These are phyloP conservation scores for Telmatochromis sp. DNA, from an alignment of 2,113 vertebrate genomes.

Conservation along the genomic window DNA sequence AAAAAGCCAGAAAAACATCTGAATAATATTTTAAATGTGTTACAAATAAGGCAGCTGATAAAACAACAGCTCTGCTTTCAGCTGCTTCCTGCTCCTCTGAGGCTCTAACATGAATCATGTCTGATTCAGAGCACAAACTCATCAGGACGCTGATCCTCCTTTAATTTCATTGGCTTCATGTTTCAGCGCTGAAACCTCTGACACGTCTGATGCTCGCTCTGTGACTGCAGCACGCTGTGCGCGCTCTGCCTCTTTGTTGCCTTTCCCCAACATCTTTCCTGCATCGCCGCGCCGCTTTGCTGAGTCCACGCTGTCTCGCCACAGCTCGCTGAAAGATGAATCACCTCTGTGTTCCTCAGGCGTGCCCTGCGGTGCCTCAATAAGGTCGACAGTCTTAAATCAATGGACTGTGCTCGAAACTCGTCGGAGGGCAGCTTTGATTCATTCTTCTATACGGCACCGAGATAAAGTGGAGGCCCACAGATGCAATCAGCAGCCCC, in stretches of 20 bases:
- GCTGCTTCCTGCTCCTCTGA: background rate
- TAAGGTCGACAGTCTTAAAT: background rate
- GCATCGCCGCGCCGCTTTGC: background rate
- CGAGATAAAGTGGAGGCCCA: background rate
- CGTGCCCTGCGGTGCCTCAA: background rate
- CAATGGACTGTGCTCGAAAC: background rate
- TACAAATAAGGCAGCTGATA: background rate
- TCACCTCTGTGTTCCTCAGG: background rate
- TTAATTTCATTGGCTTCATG: background rate
- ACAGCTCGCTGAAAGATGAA: background rate
- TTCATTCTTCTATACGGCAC: background rate
- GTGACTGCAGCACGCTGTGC: background rate
- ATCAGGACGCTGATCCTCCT: background rate
- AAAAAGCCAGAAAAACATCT: background rate
- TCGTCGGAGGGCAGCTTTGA: background rate
- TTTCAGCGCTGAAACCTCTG: background rate
- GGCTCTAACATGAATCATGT: background rate
- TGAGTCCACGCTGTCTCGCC: background rate
- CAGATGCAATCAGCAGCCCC: background rate
- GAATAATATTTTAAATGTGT: background rate
- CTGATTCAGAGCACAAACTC: background rate
- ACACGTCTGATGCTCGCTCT: background rate
- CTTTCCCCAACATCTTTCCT: background rate
- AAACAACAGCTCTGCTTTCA: fast-evolving
- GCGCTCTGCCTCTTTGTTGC: background rate